Evolutionary conservation across 2,888 invertebrate species (phyloP), one percentile per base, ranked within the genome.

Genomic region (Trichacis sp.): DNA sequence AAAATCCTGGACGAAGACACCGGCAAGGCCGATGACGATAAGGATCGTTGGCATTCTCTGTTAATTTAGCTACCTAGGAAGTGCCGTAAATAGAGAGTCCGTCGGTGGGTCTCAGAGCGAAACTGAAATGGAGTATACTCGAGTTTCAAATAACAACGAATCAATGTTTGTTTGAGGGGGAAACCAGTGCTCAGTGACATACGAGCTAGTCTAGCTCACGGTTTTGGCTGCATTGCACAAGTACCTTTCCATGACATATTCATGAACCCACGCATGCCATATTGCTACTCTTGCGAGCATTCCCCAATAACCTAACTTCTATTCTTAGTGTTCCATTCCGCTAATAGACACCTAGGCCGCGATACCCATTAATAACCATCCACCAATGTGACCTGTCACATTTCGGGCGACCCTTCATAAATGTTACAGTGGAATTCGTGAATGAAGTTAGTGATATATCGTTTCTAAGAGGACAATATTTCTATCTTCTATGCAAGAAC

Each of bases 41-140:
- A 77, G 72, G 73, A 78, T 77, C 76, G 73, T 58, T 57, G 67
- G 72, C 73, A 76, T 77, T 78, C 78, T 59, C 76, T 75, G 77
- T 79, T 81, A 81, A 81, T 80, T 81, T 79, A 79, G 74, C 73
- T 66, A 62, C 72, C 57, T 74, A 75, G 79, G 74, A 79, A 77
- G 75, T 62, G 75, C 73, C 76, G 78, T 81, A 81, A 81, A 82
- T 80, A 80, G 78, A 75, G 77, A 77, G 78, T 68, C 71, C 48
- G 64, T 64, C 43, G 60, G 38, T 11, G 8, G 29, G 62, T 57
- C 36, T 42, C 61, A 29, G 48, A 47, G 19, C 30, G 42, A 20
- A 12, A 46, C 46, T 46, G 14, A 46, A 46, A 46, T 24, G 46
- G 24, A 24, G 36, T 42, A 24, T 40, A 20, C 40, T 40, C 29